Base-by-base conservation (phyloP, 2,888 invertebrate species). In the Stenurella melanura region DNA sequence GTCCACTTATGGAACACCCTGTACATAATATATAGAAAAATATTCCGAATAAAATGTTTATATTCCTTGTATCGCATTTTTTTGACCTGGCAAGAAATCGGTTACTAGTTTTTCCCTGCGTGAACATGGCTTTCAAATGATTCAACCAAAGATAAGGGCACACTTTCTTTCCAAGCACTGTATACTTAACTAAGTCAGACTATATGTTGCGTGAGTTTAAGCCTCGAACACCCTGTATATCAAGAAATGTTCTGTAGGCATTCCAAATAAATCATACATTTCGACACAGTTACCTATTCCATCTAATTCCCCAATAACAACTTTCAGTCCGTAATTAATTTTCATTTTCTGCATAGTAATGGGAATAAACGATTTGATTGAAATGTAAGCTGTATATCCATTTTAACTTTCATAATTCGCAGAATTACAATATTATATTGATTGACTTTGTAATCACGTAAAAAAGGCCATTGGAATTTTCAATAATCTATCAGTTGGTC, bases 351-450 rank as follows among this genome's bases (percentile, higher is more conserved):
- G 50, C 50, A 50, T 15, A 50, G 50, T n/a, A 50, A 50, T 50
- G 50, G 0, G 50, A 1, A 50, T 17, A 50, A 50, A 50, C n/a
- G 50, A 42, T 66, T 66, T 66, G 17, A 66, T 66, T 38, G 19
- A 19, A 70, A 60, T 56, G 30, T 50, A 17, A 50, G 17, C n/a
- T 60, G 50, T 57, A 73, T 54, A 50, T 74, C 67, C 18, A 17
- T 34, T 73, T 60, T 69, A 56, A 54, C 21, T 78, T 70, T 72
- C 73, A 38, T 54, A 72, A 73, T 72, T 76, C 76, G 58, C 70
- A 64, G 74, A 70, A 75, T 60, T 70, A 71, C 67, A 54, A 57
- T 73, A 71, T 54, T 7, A 17, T 50, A 72, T 72, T n/a, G 70
- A 70, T 70, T 60, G 38, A 21, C 18, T 73, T 30, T 66, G 57